Base-by-base conservation (phyloP, 2,113 vertebrate genomes). In the Hymenochirus boettgeri region DNA sequence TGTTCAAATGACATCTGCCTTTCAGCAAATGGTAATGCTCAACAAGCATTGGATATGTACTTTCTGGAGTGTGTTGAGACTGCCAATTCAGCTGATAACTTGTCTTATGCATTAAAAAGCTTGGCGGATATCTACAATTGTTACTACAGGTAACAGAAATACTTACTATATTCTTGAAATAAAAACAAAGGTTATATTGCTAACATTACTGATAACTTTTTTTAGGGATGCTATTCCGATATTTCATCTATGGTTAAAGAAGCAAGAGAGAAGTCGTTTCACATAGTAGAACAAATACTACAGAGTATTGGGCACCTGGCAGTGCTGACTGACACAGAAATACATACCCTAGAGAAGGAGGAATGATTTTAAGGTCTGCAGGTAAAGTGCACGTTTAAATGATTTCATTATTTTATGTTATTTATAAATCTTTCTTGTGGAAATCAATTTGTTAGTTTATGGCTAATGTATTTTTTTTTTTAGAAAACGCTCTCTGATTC, bases 181-280 rank as follows among this genome's bases (percentile, higher is more conserved):
- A n/a, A n/a, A n/a, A n/a, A n/a, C n/a, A n/a, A n/a, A n/a, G n/a
- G n/a, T n/a, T n/a, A n/a, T n/a, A n/a, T 42, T 42, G 17, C 24
- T 45, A 17, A 29, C 12, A 35, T 22, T 18, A 50, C 50, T 17
- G 4, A 8, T 57, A 8, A 7, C 8, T 39, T 10, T 29, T n/a
- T 59, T 59, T 37, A 99, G 96, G 95, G 93, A 0, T 96, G 95
- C 65, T 91, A 89, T 73, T 95, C 91, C 3, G 96, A 99, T 79
- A 92, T 99, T 74, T 81, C 90, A 3, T 92, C 91, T 0, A 92
- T 99, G 93, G 93, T 97, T 70, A 82, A 76, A 10, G 95, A 99
- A 75, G 90, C 94, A 46, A 72, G 73, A 35, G 85, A 72, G 66
- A 94, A 91, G 83, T 84, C 82, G 61, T 72, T 77, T 9, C 75